Base-by-base conservation (phyloP, 2,113 vertebrate genomes). In the Meleagris gallopavo region DNA sequence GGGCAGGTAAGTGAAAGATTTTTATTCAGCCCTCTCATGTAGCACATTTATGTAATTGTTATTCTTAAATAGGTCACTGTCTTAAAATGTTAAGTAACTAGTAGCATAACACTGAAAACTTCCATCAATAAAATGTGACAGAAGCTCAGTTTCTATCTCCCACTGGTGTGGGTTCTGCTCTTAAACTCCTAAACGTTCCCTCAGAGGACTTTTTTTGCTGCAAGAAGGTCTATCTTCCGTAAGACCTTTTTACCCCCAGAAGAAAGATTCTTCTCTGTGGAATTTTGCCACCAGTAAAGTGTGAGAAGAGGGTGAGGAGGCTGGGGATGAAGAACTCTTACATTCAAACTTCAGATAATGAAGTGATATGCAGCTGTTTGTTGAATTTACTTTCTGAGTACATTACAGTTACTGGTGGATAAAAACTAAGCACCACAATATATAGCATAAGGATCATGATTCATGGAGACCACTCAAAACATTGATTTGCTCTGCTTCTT, bases 1-100 rank as follows among this genome's bases (percentile, higher is more conserved):
- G 98, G 97, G 18, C 98, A 99, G 98, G 99, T 99, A 96, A 97
- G 96, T 78, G 32, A 65, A 75, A 70, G 34, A 29, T 57, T 96
- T 74, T 81, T 72, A 2, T 74, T 85, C 27, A 46, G 3, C 32
- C 18, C 22, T 66, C 41, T 74, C 7, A 14, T 19, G 24, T 34
- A 73, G 66, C 8, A 54, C 13, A 10, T 41, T 61, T 17, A 45
- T 72, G 20, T 40, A 41, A 36, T 61, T 38, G 34, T 76, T 24
- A 22, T 10, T 84, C 41, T 62, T 19, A 70, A 88, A 50, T 73
- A 69, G 50, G 71, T 41, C n/a, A 5, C 2, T 27, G 27, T 43
- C 25, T 76, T 61, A 84, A 95, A 78, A 54, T 71, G 24, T 80
- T 52, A 83, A 87, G 67, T 61, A 88, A 93, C 85, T 57, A 83